Percentiles rank a stretch among this genome's conserved stretches.
Conservation (phyloP, 2,113 vertebrate genomes). For the Paramormyrops kingsleyae region DNA sequence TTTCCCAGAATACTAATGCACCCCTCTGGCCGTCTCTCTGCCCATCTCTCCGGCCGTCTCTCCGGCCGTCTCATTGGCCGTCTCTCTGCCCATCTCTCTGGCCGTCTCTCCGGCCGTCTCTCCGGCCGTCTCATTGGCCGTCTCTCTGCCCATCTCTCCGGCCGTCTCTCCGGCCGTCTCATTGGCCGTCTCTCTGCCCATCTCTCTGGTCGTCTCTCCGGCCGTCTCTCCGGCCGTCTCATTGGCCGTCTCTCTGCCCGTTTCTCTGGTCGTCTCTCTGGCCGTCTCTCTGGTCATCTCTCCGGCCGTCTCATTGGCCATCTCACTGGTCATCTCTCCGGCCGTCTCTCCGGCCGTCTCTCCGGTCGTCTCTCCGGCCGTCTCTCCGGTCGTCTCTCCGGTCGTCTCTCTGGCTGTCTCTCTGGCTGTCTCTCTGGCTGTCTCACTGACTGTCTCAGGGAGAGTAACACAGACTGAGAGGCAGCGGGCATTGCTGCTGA, state of each 20-base stretch:
- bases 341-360: neutral
- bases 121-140: fast-evolving
- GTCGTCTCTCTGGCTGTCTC: neutral
- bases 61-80: fast-evolving
- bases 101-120: no score
- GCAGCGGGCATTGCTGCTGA: constrained; percentile 8
- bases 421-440: neutral
- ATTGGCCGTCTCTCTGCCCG: no score
- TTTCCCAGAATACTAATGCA: constrained; percentile 43
- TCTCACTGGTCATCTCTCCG: no score
- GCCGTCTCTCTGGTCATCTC: no score
- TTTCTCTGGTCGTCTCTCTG: no score
- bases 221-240: no score
- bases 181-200: no score
- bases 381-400: neutral
- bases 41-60: no score
- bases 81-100: no score
- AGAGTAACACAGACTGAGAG: neutral
- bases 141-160: no score
- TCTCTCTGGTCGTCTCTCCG: no score
- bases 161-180: no score
- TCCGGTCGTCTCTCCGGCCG: neutral
- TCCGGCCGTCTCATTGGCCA: neutral
- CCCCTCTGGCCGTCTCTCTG: neutral
- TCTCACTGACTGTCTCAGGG: neutral